phyloP scores from a whole-genome alignment of 2,113 vertebrate species.

The Pituophis catenifer region DNA sequence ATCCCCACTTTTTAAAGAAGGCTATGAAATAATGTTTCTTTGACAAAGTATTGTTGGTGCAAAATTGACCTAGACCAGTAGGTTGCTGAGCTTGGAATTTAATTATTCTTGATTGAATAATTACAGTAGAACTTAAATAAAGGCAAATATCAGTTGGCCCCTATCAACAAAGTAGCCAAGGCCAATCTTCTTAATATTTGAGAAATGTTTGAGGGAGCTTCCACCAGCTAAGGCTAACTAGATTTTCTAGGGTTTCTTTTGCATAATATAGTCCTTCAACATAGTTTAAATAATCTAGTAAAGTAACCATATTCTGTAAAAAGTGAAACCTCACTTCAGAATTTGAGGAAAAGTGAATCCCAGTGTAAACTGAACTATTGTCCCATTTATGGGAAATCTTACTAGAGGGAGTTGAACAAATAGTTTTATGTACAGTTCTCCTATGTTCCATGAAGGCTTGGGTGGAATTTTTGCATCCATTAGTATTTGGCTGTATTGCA shows the following conservation, averaged over 20 bases:
- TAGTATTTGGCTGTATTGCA: neutral
- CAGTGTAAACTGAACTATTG: neutral
- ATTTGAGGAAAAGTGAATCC: neutral
- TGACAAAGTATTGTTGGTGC: neutral
- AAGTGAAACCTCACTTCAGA: neutral
- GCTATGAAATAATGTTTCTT: neutral
- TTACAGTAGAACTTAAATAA: neutral
- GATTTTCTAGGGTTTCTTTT: neutral
- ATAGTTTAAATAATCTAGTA: neutral
- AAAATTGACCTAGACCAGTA: neutral
- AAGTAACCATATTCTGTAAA: neutral
- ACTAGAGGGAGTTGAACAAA: neutral
- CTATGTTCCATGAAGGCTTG: neutral
- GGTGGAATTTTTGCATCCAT: neutral
- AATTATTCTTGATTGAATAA: neutral
- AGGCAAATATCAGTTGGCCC: neutral
- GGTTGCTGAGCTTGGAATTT: neutral
- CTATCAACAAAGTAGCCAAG: neutral
- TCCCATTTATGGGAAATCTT: neutral
- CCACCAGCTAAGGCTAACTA: neutral
- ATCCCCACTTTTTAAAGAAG: slow-evolving; percentile 10
- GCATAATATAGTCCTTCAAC: neutral
- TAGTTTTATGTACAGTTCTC: neutral
- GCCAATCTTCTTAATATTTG: neutral
- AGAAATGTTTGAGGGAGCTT: neutral